Evolutionary conservation across 2,888 invertebrate genomes (phyloP).

Genomic region (Sylvicola cinctus): DNA sequence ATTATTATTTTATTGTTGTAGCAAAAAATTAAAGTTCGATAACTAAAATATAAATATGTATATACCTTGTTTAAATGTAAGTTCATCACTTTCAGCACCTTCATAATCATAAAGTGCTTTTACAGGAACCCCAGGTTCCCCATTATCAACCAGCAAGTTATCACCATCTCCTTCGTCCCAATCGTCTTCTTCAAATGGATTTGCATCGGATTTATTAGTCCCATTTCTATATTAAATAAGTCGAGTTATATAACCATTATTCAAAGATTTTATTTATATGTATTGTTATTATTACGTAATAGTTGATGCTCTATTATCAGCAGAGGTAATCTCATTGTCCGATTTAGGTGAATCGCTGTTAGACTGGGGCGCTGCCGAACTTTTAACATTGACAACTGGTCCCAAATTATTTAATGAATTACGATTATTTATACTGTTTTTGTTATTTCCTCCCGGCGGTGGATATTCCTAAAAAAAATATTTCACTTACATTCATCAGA

Average conservation of each 20-base stretch:
- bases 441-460: conserved; percentile 28
- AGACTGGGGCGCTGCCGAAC: conserved; percentile 13
- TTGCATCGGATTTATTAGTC: conserved; percentile 38
- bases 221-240: conserved; percentile 38
- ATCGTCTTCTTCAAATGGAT: conserved; percentile 74
- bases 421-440: conserved; percentile 24
- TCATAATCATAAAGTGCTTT: conserved; percentile 92
- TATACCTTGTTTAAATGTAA: conserved; percentile 85
- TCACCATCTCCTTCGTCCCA: conserved; percentile 53
- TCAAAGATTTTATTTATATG: conserved; percentile 5
- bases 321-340: conserved; percentile 19
- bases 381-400: conserved; percentile 21
- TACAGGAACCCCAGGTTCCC: conserved; percentile 86
- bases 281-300: conserved; percentile 32
- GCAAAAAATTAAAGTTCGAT: too few relatives aligned
- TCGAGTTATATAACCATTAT: conserved; percentile 7
- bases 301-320: conserved; percentile 34
- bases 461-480: conserved; percentile 33
- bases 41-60: too few relatives aligned
- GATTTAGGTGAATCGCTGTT: conserved; percentile 24
- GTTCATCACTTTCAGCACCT: conserved; percentile 92
- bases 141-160: conserved; percentile 73
- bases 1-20: too few relatives aligned
- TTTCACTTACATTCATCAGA: conserved; percentile 5
- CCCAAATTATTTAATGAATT: conserved; percentile 28